Conservation (phyloP, 2,888 invertebrate genomes). For the Abscondita cerata region DNA sequence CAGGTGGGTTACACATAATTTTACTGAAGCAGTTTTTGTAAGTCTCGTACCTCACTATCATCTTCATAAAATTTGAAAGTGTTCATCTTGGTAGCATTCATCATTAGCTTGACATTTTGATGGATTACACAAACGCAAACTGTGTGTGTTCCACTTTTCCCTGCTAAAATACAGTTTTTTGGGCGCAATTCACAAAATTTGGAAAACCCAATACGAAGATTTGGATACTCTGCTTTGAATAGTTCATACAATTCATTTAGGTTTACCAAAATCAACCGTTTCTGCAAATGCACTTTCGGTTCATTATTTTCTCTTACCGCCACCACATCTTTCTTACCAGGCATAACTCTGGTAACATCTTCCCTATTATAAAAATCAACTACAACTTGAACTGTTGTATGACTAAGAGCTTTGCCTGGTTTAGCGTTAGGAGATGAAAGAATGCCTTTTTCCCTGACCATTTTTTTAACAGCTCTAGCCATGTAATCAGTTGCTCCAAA, state of each 20-base stretch:
- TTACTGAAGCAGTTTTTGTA: neutral
- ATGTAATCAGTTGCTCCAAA: too few relatives aligned
- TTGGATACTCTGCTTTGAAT: neutral
- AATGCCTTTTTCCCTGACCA: neutral
- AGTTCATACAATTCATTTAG: neutral
- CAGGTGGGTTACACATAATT: neutral
- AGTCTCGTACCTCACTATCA: neutral
- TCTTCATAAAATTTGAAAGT: neutral
- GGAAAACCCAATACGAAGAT: too few relatives aligned
- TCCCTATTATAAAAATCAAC: neutral
- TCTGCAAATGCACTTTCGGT: neutral
- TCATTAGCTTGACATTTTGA: neutral
- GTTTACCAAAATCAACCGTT: neutral
- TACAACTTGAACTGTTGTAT: neutral
- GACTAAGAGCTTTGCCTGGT: neutral
- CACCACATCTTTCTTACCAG: neutral
- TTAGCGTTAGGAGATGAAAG: neutral
- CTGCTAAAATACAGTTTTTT: too few relatives aligned
- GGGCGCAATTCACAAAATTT: constrained; percentile 1
- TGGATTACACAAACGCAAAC: neutral
- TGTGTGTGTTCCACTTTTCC: constrained; percentile 2
- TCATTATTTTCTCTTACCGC: neutral
- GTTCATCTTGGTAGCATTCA: too few relatives aligned
- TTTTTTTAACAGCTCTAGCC: too few relatives aligned
- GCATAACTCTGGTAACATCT: neutral